Percentiles rank a stretch among this genome's conserved stretches.
These are phyloP conservation scores for Lipotes vexillifer DNA, from an alignment of 2,113 vertebrate species.

Conservation along the genomic window DNA sequence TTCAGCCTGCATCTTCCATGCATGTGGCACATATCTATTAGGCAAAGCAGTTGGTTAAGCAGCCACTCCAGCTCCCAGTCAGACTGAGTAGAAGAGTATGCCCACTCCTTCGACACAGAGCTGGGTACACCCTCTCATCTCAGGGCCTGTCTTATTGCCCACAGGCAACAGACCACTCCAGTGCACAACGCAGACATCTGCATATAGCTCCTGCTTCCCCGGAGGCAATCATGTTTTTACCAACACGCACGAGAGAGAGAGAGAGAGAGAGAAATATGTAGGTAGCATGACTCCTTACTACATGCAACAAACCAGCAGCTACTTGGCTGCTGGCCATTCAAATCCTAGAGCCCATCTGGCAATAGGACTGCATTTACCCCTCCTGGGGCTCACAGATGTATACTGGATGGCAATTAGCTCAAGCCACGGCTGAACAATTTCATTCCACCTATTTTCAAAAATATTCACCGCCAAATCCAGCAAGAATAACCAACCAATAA, in stretches of 20 bases:
- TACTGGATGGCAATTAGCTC: slow-evolving; percentile 73
- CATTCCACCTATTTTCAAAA: slow-evolving; percentile 64
- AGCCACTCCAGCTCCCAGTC: background rate
- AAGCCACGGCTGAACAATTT: slow-evolving; percentile 75
- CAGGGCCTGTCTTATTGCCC: background rate
- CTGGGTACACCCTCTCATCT: background rate
- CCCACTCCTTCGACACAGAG: background rate
- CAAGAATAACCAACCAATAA: slow-evolving; percentile 40
- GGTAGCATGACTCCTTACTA: slow-evolving; percentile 64
- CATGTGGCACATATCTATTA: background rate
- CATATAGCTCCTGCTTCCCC: background rate
- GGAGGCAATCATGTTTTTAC: slow-evolving; percentile 58
- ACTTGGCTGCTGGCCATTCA: slow-evolving; percentile 73
- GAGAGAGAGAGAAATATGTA: background rate
- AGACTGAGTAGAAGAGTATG: background rate
- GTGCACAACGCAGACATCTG: background rate
- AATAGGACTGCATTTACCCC: slow-evolving; percentile 60
- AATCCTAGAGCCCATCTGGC: slow-evolving; percentile 78
- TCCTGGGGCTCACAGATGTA: slow-evolving; percentile 70
- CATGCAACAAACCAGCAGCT: slow-evolving; percentile 68
- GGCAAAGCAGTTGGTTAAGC: background rate
- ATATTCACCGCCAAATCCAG: slow-evolving; percentile 7
- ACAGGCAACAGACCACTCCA: background rate
- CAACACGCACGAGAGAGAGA: slow-evolving; percentile 50
- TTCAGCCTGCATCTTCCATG: background rate